Base-by-base conservation (phyloP, 2,797 vertebrate genomes). In the Melanotaenia trifasciata region DNA sequence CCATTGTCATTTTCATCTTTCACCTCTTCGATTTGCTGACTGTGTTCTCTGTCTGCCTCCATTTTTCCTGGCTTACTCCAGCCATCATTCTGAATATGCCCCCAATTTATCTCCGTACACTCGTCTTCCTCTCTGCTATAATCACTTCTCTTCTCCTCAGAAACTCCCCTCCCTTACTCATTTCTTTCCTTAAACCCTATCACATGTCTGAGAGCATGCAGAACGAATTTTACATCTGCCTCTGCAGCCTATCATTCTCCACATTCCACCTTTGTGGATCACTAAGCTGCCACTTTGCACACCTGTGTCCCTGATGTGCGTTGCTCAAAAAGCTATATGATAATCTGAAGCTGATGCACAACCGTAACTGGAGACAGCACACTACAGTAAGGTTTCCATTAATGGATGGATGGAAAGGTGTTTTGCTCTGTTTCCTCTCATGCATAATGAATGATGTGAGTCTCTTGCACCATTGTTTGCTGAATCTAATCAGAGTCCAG, bases 391-490 rank as follows among this genome's bases (percentile, higher is more conserved):
- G 43, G 64, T 47, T 79, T 76, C 74, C 68, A 81, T 73, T 76
- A 72, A 81, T 43, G 53, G 79, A 82, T 66, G 76, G 73, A 78
- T 45, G 58, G 76, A 81, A 60, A 81, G 51, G 54, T 3, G 36
- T 78, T 84, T 73, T 72, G 69, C 76, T 86, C 70, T 5, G 64
- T 85, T 91, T 88, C 70, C 79, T 81, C 85, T 87, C 87, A 88
- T 89, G 84, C 81, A 83, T 90, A 89, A 90, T 91, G 83, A 60
- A 93, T 84, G 79, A 67, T 61, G 69, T 1, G 20, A 64, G 83
- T 78, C 83, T 83, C 72, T 81, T 73, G 81, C 74, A 63, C 79
- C 79, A 87, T 90, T 91, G 89, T 90, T 89, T 90, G 78, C 57
- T 12, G 86, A 87, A 87, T 87, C 74, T 84, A 86, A 92, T 90